Conservation (phyloP, 2,888 invertebrate genomes). For the Tinea pellionella region DNA sequence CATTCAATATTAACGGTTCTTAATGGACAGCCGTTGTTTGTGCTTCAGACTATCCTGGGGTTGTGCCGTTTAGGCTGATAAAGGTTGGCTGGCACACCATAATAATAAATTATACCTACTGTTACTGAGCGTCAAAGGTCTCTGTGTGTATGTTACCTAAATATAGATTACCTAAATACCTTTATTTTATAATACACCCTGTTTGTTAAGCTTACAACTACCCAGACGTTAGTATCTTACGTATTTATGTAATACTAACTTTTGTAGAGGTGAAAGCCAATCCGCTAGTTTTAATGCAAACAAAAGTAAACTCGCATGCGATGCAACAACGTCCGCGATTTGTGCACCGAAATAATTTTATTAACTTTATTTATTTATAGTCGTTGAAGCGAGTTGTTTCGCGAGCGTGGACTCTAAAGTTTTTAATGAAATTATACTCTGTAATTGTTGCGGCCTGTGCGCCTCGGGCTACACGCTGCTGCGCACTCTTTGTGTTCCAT, state of each 20-base stretch:
- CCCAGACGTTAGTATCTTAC: no score
- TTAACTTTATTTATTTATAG: conserved; percentile 38
- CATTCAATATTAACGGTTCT: conserved; percentile 9
- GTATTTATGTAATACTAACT: no score
- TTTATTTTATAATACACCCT: not conserved
- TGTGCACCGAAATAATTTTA: conserved; percentile 41
- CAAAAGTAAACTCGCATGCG: conserved; percentile 5
- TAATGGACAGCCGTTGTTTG: conserved; percentile 11
- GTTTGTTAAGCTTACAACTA: not conserved
- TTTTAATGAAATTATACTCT: conserved; percentile 59
- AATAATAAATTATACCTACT: conserved; percentile 1
- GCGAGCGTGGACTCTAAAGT: conserved; percentile 34
- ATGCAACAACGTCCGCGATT: conserved; percentile 5
- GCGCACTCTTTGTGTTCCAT: not conserved
- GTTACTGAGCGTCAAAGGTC: not conserved
- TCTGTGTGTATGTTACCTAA: not conserved
- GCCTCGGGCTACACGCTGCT: not conserved
- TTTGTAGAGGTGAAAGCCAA: no score
- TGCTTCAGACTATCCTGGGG: not conserved
- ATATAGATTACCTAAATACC: not conserved
- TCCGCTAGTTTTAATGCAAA: not conserved
- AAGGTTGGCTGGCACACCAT: conserved; percentile 2
- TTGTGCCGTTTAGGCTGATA: not conserved
- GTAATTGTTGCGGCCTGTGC: conserved; percentile 32
- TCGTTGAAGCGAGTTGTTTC: conserved; percentile 26